Evolutionary conservation across 2,797 vertebrate species (phyloP).

Genomic region (Crenichthys baileyi): DNA sequence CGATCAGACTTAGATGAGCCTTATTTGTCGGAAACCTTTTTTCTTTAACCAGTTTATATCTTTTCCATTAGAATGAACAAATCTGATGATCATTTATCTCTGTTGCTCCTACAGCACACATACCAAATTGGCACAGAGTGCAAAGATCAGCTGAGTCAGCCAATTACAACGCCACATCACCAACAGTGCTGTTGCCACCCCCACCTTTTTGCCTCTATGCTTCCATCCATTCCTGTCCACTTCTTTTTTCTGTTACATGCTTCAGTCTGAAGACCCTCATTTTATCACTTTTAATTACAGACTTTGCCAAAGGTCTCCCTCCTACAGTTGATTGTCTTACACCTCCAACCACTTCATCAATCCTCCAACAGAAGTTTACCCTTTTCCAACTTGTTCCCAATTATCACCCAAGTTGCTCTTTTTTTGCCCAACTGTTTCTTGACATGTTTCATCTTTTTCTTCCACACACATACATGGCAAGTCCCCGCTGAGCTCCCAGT

Average conservation of each 20-base stretch:
- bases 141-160: constrained; percentile 61
- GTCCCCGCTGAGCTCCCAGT: constrained; percentile 45
- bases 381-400: constrained; percentile 50
- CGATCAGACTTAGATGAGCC: constrained; percentile 67
- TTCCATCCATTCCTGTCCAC: constrained; percentile 40
- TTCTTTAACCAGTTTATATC: constrained; percentile 54
- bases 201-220: constrained; percentile 31
- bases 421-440: constrained; percentile 31
- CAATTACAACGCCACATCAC: constrained; percentile 71
- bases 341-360: constrained; percentile 51
- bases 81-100: constrained; percentile 75
- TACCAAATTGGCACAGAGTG: constrained; percentile 43
- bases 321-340: constrained; percentile 56
- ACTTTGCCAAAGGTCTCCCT: constrained; percentile 48
- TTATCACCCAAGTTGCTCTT: constrained; percentile 41
- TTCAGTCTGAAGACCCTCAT: constrained; percentile 42
- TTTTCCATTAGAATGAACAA: constrained; percentile 77
- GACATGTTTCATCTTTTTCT: constrained; percentile 35
- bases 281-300: constrained; percentile 75
- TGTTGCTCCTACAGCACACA: constrained; percentile 19
- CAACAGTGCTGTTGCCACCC: constrained; percentile 40
- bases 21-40: constrained; percentile 61
- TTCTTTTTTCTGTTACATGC: constrained; percentile 42
- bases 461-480: constrained; percentile 8
- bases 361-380: constrained; percentile 39